Evolutionary conservation across 2,888 invertebrate species (phyloP).

Genomic region (Smittia aterrima): DNA sequence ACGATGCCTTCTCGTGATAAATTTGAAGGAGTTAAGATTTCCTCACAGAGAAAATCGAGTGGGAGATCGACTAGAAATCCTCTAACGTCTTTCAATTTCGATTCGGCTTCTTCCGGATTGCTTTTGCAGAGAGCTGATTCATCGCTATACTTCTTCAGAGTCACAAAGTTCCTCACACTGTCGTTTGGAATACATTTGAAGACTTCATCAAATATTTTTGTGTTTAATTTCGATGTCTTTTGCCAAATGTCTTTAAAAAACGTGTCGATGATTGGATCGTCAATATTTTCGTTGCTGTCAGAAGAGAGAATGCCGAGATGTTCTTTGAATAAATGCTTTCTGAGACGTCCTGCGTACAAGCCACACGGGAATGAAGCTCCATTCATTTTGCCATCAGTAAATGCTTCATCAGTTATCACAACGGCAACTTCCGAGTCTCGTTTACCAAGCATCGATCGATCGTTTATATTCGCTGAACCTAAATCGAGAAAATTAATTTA

Average conservation of each 20-base stretch:
- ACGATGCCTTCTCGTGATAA: background rate
- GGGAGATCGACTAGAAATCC: constrained; percentile 89
- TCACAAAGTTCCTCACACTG: constrained; percentile 71
- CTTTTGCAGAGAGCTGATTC: constrained; percentile 69
- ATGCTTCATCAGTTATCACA: constrained; percentile 80
- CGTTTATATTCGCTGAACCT: constrained; percentile 92
- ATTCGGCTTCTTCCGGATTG: constrained; percentile 70
- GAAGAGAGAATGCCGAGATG: constrained; percentile 68
- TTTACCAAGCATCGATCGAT: constrained; percentile 89
- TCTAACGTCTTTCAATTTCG: constrained; percentile 71
- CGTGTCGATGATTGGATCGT: constrained; percentile 74
- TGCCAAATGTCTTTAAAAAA: constrained; percentile 88
- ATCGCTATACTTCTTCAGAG: constrained; percentile 73
- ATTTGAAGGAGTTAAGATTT: constrained; percentile 74
- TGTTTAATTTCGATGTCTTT: constrained; percentile 75
- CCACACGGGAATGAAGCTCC: constrained; percentile 79
- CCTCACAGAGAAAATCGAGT: constrained; percentile 81
- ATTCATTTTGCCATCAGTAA: constrained; percentile 78
- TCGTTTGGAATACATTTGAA: constrained; percentile 91
- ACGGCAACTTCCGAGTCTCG: constrained; percentile 94
- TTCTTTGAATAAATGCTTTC: constrained; percentile 85
- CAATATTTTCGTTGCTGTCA: constrained; percentile 56
- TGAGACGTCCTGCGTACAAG: constrained; percentile 77
- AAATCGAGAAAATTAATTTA: too few species aligned
- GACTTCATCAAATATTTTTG: constrained; percentile 86